A percentile compares a stretch with the other conserved stretches of the same genome.
Evolutionary conservation across 2,888 invertebrate species (phyloP).

Genomic region (Dinocampus coccinellae): DNA sequence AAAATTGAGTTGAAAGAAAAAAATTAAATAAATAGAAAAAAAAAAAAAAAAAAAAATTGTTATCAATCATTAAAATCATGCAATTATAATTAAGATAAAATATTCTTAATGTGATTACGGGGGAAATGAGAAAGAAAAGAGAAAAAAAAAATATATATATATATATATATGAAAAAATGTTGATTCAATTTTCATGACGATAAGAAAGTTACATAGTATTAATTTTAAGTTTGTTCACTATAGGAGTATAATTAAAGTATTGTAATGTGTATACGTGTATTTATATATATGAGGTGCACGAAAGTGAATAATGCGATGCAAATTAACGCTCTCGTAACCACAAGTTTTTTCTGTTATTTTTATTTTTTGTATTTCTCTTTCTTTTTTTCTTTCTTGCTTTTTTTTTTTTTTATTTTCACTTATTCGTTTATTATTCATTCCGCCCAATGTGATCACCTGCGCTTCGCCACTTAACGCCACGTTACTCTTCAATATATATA

Average conservation of each 20-base stretch:
- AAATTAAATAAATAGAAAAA: neutral
- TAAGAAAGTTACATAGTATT: constrained; percentile 19
- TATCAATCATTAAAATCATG: neutral
- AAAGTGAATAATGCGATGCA: constrained; percentile 33
- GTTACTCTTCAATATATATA: constrained; percentile 22
- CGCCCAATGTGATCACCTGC: constrained; percentile 26
- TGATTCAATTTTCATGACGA: constrained; percentile 30
- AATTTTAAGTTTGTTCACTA: constrained; percentile 17
- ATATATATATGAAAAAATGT: too few relatives aligned
- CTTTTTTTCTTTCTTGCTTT: too few relatives aligned
- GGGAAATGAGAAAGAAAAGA: neutral
- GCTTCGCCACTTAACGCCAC: constrained; percentile 33
- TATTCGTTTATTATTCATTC: neutral
- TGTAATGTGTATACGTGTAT: constrained; percentile 32
- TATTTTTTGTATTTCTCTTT: constrained; percentile 18
- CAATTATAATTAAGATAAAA: constrained; percentile 2
- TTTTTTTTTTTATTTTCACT: constrained; percentile 23
- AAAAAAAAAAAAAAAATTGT: too few relatives aligned
- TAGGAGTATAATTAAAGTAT: constrained; percentile 17
- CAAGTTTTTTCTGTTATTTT: constrained; percentile 31
- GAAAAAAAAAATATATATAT: constrained; percentile 8
- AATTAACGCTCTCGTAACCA: constrained; percentile 38
- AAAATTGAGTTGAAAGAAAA: neutral
- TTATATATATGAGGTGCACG: constrained; percentile 26
- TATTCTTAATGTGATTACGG: constrained; percentile 1